Evolutionary conservation across 2,888 invertebrate species (phyloP), one percentile per base, ranked within the genome.

Genomic region (Liodrosophila aerea): DNA sequence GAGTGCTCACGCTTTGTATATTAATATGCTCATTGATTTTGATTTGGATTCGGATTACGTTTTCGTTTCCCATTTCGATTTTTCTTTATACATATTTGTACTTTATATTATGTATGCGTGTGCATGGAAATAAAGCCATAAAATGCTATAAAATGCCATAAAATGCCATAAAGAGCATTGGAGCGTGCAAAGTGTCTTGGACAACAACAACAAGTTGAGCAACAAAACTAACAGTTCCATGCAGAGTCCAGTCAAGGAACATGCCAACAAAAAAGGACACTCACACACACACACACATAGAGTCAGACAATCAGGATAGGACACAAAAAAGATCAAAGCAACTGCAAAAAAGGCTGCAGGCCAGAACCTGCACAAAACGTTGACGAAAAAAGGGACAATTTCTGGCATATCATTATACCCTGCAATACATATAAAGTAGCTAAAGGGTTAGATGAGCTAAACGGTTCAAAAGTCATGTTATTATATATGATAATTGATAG

Each of bases 1-100:
- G 7, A 43, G 47, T 37, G 45, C 57, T 56, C 77, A 74, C 85
- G 72, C 68, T 64, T 53, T 62, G 43, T 64, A 62, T 68, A 68
- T 76, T 76, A 76, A 83, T 78, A 71, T 82, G 78, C 63, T 54
- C 76, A 83, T 77, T 77, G 77, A 63, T 60, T 70, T 70, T 64
- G 69, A 64, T 67, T 67, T 57, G 64, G 50, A 41, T 50, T 44
- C 27, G 50, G 54, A 58, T 57, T 53, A 44, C 47, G 47, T 39
- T 34, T 40, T 22, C 22, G 22, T n/a, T 33, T 13, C 12, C 12
- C 9, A 22, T 27, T 56, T 11, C 15, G 53, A 34, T 37, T 34
- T 37, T 46, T 49, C 16, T 43, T 47, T 31, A 12, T 1, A 12
- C 11, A 7, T 46, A 8, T 12, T 11, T 9, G 34, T 33, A 46